A percentile compares a stretch with the other conserved stretches of the same genome.
These are phyloP conservation scores for Pseudanteris insignis DNA, from an alignment of 2,888 invertebrate species.

Conservation along the genomic window DNA sequence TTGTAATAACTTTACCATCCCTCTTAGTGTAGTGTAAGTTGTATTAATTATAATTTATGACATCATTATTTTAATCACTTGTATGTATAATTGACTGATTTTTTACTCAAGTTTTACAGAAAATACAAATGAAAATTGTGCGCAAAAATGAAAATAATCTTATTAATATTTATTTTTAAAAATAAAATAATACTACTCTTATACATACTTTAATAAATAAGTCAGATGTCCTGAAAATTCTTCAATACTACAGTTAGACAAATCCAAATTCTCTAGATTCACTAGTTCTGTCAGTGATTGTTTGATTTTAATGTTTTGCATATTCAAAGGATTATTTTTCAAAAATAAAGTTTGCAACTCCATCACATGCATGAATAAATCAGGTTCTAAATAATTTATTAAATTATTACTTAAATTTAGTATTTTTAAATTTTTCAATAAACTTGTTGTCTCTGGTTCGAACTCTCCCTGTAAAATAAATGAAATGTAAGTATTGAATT, in stretches of 20 bases:
- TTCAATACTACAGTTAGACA: constrained; percentile 74
- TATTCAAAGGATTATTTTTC: constrained; percentile 77
- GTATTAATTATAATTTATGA: too few relatives aligned
- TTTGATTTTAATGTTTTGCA: constrained; percentile 72
- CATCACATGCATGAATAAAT: constrained; percentile 80
- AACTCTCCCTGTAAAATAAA: constrained; percentile 60
- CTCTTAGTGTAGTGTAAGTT: too few relatives aligned
- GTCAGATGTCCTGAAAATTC: constrained; percentile 70
- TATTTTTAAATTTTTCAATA: constrained; percentile 70
- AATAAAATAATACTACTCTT: too few relatives aligned
- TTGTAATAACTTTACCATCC: too few relatives aligned
- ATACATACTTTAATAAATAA: constrained; percentile 5
- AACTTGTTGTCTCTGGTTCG: constrained; percentile 70
- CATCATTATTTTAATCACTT: too few relatives aligned
- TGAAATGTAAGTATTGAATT: neutral
- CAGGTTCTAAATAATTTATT: constrained; percentile 75
- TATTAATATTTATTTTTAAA: too few relatives aligned
- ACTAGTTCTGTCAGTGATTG: constrained; percentile 75
- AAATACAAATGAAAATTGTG: too few relatives aligned
- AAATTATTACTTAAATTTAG: constrained; percentile 77
- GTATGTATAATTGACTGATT: too few relatives aligned
- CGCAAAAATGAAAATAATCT: too few relatives aligned
- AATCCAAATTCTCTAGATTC: constrained; percentile 76
- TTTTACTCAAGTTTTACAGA: too few relatives aligned
- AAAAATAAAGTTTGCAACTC: constrained; percentile 75